Evolutionary conservation across 1,140 invertebrate genomes (phyloP), one percentile per base, ranked within the genome.

Genomic region (Hycleus phaleratus): DNA sequence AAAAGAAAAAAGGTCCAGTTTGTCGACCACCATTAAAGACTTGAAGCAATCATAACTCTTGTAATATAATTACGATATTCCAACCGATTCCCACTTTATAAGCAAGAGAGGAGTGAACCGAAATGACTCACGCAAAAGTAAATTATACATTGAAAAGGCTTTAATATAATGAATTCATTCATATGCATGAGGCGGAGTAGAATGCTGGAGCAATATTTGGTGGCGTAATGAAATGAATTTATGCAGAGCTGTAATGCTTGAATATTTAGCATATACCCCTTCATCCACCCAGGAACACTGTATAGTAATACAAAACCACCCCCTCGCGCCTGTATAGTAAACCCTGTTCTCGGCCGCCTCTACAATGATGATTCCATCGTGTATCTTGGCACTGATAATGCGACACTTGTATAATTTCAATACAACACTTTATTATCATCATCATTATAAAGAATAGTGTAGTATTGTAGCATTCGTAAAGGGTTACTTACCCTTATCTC

Each of bases 141-240:
- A 81, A 81, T 81, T 81, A 81, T 81, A 81, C 79, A 81, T 81
- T 78, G 79, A 81, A 80, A 79, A 74, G 77, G 79, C 77, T 80
- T 80, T 80, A 80, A 80, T 80, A 80, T 81, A 81, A 81, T 81
- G 79, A 80, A 81, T 80, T 77, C 77, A 78, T 81, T 78, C 79
- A 81, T 81, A 81, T 81, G 79, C 79, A 81, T 81, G 79, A 79
- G 74, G 74, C 72, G 69, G 66, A 67, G 66, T 70, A 72, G 73
- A 74, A 74, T 71, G 70, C 71, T 68, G 77, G 77, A 78, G 78
- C 78, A 80, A 79, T 80, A 78, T 80, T 81, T 80, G 79, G 79
- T 77, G 77, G 76, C 73, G 75, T 80, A 80, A 80, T 80, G 79
- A 80, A 80, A 80, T 80, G 79, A 80, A 80, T 80, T 80, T 80